These are phyloP conservation scores for Torymus aiolomorphi DNA, from an alignment of 2,888 invertebrate genomes.

Conservation along the genomic window DNA sequence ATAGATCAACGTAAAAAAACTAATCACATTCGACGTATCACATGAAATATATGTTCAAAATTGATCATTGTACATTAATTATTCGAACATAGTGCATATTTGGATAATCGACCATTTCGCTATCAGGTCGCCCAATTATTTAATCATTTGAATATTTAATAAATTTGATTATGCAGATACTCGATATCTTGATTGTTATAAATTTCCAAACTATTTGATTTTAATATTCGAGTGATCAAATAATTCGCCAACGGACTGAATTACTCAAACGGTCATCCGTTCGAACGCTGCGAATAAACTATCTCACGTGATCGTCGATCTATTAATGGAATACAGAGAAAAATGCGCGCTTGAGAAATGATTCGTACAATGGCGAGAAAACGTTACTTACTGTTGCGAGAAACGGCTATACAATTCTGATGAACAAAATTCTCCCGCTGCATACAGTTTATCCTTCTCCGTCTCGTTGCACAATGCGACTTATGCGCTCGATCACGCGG, in stretches of 20 bases:
- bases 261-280: too few species aligned
- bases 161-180: too few species aligned
- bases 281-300: too few species aligned
- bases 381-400: neutral
- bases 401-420: slow-evolving; percentile 26
- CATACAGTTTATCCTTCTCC: neutral
- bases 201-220: too few species aligned
- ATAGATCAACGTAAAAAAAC: slow-evolving; percentile 43
- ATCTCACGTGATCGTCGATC: too few species aligned
- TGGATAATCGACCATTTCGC: neutral
- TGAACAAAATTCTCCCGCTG: slow-evolving; percentile 35
- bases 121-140: too few species aligned
- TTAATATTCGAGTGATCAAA: too few species aligned
- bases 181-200: too few species aligned
- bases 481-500: neutral
- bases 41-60: slow-evolving; percentile 5
- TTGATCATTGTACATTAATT: slow-evolving; percentile 2
- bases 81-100: slow-evolving; percentile 8
- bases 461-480: neutral
- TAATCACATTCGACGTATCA: slow-evolving; percentile 1
- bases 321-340: neutral
- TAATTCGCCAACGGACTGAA: too few species aligned
- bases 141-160: too few species aligned
- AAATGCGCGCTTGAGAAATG: neutral
- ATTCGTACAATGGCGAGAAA: neutral